Evolutionary conservation across 2,888 invertebrate genomes (phyloP), one percentile per base, ranked within the genome.

Genomic region (Allophyes oxyacanthae): DNA sequence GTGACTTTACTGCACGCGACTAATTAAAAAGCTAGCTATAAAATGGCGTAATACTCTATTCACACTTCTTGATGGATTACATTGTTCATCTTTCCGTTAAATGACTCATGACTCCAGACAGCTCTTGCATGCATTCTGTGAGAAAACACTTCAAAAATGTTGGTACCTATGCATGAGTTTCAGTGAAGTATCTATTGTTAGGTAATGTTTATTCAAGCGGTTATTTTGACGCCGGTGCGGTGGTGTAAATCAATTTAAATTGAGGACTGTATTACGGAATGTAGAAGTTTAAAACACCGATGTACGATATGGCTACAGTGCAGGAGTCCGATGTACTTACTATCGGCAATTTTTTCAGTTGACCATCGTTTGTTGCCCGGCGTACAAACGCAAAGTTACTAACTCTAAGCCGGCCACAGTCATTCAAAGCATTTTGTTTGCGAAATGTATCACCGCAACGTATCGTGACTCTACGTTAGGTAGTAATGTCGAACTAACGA

Each of bases 121-220:
- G 46, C 45, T 44, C 40, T 37, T 14, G 37, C 30, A 28, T 44
- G 20, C 36, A 60, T 50, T 53, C 32, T 46, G 14, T 48, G 40
- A 51, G 46, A 41, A 41, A 34, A 25, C 11, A 34, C 34, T 50
- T 48, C n/a, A 25, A 32, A 64, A 64, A 45, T 58, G n/a, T n/a
- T n/a, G n/a, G n/a, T n/a, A 43, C 14, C 13, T 37, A 37, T 36
- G 7, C 32, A 26, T 32, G 41, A 41, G 25, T 42, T 49, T 45
- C 10, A 46, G 51, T 52, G 45, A 52, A 68, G 34, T 68, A 42
- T 59, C 45, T 59, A 56, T 59, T 68, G 59, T 64, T 55, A 33
- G 15, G 46, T 44, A 40, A 33, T 11, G 25, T 15, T 55, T 68
- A 40, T 50, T 64, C n/a, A 30, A 38, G 33, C 28, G 15, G 49